Conservation (phyloP, 2,113 vertebrate genomes). For the Neolamprologus hecqui region DNA sequence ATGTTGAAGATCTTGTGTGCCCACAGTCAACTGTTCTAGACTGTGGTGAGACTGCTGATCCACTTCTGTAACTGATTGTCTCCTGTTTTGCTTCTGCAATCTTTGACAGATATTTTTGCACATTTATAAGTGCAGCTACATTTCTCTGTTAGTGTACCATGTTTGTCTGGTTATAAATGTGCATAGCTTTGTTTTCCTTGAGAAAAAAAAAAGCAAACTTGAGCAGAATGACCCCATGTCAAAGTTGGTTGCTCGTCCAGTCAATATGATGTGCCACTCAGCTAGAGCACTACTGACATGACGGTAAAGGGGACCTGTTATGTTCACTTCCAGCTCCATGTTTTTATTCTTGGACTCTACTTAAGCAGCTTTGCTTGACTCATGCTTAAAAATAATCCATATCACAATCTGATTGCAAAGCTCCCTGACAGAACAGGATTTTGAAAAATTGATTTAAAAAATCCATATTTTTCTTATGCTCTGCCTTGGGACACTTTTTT, state of each 20-base stretch:
- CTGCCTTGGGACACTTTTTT: not conserved
- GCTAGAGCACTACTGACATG: not conserved
- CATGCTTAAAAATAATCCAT: not conserved
- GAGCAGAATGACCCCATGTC: not conserved
- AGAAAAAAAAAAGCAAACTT: not conserved
- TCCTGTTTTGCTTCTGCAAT: not conserved
- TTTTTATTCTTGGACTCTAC: not conserved
- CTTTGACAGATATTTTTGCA: not conserved
- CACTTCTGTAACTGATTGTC: not conserved
- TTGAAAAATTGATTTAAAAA: accelerated
- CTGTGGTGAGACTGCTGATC: not conserved
- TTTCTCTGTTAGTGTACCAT: not conserved
- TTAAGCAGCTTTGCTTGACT: not conserved
- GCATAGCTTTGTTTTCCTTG: not conserved
- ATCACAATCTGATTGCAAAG: not conserved
- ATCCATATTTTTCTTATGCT: not conserved
- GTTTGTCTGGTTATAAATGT: not conserved
- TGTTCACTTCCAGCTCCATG: not conserved
- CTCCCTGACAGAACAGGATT: not conserved
- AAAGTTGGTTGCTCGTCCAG: not conserved
- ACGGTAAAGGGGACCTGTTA: not conserved
- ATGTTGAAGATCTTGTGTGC: not conserved
- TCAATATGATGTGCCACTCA: not conserved
- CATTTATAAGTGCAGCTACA: not conserved
- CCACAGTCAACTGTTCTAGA: not conserved